Base-by-base conservation (phyloP, 2,888 invertebrate species). In the Parnassius apollo region DNA sequence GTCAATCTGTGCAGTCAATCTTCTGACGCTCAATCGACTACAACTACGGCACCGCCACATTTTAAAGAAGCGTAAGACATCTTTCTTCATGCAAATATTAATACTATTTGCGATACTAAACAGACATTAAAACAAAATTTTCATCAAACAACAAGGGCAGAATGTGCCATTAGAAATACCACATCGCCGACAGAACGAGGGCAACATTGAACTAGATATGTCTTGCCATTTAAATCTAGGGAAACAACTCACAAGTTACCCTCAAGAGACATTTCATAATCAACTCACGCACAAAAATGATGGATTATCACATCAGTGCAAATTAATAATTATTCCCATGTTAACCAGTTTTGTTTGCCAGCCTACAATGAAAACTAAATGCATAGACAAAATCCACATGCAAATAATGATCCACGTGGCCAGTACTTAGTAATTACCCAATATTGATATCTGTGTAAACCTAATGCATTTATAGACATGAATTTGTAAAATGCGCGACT, bases 1-100 rank as follows among this genome's bases (percentile, higher is more conserved):
- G 18, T 18, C 18, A 18, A 80, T 74, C 73, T 92, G 61, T 91
- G 91, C 76, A 89, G 86, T 65, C 84, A 85, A 65, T 68, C 77
- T 2, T 76, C 50, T 7, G 83, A 83, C 0, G 67, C 76, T 2
- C 81, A 74, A 18, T 51, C 72, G 2, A 53, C 70, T 1, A 61
- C 72, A 3, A 61, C 72, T 25, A 74, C 70, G 9, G 66, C 72
- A 9, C 64, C 72, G 1, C 54, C 57, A 52, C 51, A 59, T 54
- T 57, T 59, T 59, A 58, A 64, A 60, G 44, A 62, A 63, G 64
- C 69, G 9, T 67, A 70, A 13, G 68, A 70, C 7, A 68, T 80
- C 44, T 82, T 84, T 67, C 76, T 80, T 57, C 77, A 73, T 2
- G 82, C 86, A 1, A 77, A 69, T 56, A 69, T 71, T 62, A 61